Base-by-base conservation (phyloP, 2,888 invertebrate genomes). In the Diogma glabrata region DNA sequence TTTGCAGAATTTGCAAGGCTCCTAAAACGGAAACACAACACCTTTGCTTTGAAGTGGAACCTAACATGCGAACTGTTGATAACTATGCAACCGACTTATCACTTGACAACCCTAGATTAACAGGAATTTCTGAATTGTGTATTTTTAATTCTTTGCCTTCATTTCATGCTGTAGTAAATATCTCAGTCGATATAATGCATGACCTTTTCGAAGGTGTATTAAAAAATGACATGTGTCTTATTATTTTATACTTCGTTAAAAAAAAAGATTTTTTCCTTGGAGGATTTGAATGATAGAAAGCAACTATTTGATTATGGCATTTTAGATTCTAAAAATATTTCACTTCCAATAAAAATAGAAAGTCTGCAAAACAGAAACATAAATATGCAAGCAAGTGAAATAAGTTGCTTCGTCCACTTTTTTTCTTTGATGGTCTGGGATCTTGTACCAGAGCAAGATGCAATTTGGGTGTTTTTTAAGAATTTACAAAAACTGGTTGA, bases 381-480 rank as follows among this genome's bases (percentile, higher is more conserved):
- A 33, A 33, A 33, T 33, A 33, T 33, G 33, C 33, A 6, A 33
- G 33, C 33, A 33, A 33, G 33, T 33, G 33, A 33, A 33, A 33
- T 14, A 33, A 6, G 14, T 33, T 33, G 33, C 14, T 33, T 33
- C 10, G 33, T 33, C 14, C 9, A 6, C 10, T 33, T 33, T 33
- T 33, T 33, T 33, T 33, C 33, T 4, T 33, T 33, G 10, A 33
- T 33, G 33, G 33, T 33, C n/a, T 33, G 33, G 33, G 33, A 33
- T 10, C 14, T 33, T 33, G 14, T 33, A 33, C 33, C 33, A 33
- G 33, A 33, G 9, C 5, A 10, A n/a, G 33, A 33, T 10, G 14
- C 12, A 33, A 14, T 33, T 33, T 33, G 33, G 33, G 14, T 10
- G 10, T 33, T 33, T 8, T 33, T 33, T 33, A 6, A 6, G 14